phyloP scores from a whole-genome alignment of 2,888 invertebrate genomes.

The Acleris emargana region DNA sequence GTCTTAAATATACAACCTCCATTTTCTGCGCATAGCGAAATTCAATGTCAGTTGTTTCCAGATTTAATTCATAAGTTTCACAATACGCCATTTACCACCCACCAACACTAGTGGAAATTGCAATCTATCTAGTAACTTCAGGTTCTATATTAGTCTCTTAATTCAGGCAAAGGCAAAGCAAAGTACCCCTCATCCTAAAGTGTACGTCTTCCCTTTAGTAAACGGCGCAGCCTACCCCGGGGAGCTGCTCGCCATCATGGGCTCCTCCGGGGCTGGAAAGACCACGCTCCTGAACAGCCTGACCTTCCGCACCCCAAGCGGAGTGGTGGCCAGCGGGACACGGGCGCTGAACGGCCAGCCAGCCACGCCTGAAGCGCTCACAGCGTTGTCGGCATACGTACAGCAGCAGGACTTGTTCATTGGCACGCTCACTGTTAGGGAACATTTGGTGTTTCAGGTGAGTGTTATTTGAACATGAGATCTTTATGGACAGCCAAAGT shows the following conservation, averaged over 20 bases:
- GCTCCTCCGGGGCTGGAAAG: conserved; percentile 96
- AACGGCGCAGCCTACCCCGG: conserved; percentile 93
- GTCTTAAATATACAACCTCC: no score
- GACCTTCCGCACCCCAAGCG: conserved; percentile 90
- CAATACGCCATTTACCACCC: no score
- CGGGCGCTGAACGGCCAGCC: conserved; percentile 90
- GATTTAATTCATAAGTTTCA: no score
- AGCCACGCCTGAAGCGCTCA: conserved; percentile 87
- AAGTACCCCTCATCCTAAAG: background rate
- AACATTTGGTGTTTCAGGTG: conserved; percentile 95
- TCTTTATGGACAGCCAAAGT: no score
- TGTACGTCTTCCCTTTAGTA: conserved; percentile 73
- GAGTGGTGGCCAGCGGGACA: conserved; percentile 85
- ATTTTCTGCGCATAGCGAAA: no score
- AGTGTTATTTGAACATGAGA: conserved; percentile 33
- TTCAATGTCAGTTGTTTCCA: no score
- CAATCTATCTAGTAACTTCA: no score
- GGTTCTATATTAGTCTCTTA: no score
- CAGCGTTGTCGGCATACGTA: conserved; percentile 93
- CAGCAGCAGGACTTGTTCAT: conserved; percentile 97
- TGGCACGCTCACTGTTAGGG: conserved; percentile 93
- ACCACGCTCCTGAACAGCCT: conserved; percentile 96
- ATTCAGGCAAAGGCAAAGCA: background rate
- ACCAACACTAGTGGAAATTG: no score
- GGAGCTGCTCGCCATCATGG: conserved; percentile 93